These are phyloP conservation scores for Pao palembangensis DNA, from an alignment of 2,113 vertebrate species.

Conservation along the genomic window DNA sequence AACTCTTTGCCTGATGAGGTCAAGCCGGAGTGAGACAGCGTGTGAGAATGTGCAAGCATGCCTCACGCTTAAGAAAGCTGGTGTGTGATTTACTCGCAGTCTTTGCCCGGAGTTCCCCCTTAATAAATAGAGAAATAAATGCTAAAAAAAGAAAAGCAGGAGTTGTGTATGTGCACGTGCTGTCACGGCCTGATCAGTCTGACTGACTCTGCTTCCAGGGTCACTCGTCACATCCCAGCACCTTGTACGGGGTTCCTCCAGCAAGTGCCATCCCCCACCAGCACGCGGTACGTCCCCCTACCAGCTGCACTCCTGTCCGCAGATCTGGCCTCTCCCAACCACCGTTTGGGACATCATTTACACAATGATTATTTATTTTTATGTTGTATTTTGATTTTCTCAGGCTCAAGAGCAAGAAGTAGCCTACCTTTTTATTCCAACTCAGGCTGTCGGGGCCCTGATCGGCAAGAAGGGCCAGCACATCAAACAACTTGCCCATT, in stretches of 20 bases:
- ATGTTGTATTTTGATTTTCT: conserved; percentile 12
- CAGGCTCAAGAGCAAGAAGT: conserved; percentile 91
- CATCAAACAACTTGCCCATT: conserved; percentile 93
- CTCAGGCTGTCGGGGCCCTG: conserved; percentile 92
- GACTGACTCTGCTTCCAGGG: conserved; percentile 72
- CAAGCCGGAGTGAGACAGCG: conserved; percentile 50
- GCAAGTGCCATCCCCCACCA: conserved; percentile 80
- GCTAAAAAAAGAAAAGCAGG: too few relatives aligned
- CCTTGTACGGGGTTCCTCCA: conserved; percentile 81
- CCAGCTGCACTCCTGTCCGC: conserved; percentile 20
- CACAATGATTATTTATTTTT: not conserved
- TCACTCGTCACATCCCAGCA: conserved; percentile 85
- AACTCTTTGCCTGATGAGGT: conserved; percentile 34
- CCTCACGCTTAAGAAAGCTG: conserved; percentile 24
- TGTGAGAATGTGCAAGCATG: conserved; percentile 54
- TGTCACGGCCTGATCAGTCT: conserved; percentile 38
- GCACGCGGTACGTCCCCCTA: conserved; percentile 78
- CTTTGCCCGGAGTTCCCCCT: conserved; percentile 35
- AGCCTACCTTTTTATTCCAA: conserved; percentile 93
- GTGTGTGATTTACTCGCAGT: conserved; percentile 49
- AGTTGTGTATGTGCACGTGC: not conserved
- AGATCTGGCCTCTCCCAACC: too few relatives aligned
- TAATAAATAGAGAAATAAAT: not conserved
- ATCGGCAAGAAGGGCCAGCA: conserved; percentile 96
- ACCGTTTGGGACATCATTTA: not conserved